A percentile compares a stretch with the other conserved stretches of the same genome.
These are phyloP conservation scores for Ramazzottius varieornatus DNA, from an alignment of 2,888 invertebrate species.

Conservation along the genomic window DNA sequence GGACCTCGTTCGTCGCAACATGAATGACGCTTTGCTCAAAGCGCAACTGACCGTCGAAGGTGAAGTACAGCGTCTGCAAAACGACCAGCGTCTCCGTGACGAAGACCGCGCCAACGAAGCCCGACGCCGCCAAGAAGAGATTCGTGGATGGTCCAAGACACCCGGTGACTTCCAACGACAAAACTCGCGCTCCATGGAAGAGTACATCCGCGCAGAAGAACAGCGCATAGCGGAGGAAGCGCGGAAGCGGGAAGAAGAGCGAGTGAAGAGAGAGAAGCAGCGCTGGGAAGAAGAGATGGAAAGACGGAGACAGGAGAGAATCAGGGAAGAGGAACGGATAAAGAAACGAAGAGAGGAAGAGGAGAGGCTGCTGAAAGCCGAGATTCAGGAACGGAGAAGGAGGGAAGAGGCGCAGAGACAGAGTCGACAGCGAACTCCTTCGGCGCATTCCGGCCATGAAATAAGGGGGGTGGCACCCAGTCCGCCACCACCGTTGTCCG, in stretches of 20 bases:
- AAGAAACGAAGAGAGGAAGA: constrained; percentile 10
- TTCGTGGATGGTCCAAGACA: not conserved
- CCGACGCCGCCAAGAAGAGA: not conserved
- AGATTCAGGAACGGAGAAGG: constrained; percentile 5
- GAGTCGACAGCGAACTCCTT: not conserved
- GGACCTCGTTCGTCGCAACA: not conserved
- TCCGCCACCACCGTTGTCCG: not conserved
- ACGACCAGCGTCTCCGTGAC: not conserved
- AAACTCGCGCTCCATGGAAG: not conserved
- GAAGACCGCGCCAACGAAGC: not conserved
- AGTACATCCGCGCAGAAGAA: not conserved
- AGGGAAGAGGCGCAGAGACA: not conserved
- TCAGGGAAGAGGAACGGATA: constrained; percentile 4
- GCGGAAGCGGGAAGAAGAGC: not conserved
- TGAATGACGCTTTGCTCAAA: not conserved
- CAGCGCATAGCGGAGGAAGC: not conserved
- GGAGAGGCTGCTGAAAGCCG: constrained; percentile 8
- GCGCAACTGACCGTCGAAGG: not conserved
- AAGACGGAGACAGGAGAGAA: not conserved
- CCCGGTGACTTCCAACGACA: not conserved
- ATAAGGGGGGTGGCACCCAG: not conserved
- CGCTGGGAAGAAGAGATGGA: not conserved
- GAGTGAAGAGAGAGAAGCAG: not conserved
- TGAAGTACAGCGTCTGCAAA: not conserved
- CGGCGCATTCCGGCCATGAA: not conserved